phyloP scores from a whole-genome alignment of 2,113 vertebrate genomes.

The Colistium nudipinnis region DNA sequence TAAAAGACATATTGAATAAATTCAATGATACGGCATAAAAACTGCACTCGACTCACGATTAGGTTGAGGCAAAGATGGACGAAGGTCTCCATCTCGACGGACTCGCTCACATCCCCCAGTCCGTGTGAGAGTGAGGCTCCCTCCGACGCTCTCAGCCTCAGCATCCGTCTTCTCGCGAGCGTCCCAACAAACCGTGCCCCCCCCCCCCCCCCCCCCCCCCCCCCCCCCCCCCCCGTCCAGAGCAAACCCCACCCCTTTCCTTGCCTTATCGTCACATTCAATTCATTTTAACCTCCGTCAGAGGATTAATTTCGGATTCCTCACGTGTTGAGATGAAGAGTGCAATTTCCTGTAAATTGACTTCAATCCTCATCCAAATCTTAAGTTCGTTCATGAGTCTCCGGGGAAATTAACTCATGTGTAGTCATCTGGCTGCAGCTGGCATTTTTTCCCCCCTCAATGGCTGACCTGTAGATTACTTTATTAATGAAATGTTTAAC shows the following conservation, averaged over 20 bases:
- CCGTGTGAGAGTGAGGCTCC: constrained; percentile 46
- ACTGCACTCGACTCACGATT: constrained; percentile 64
- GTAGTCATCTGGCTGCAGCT: background rate
- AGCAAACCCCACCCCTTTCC: constrained; percentile 61
- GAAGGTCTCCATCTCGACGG: constrained; percentile 70
- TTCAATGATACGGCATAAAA: background rate
- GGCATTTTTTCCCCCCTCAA: too few species aligned
- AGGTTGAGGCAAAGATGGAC: constrained; percentile 54
- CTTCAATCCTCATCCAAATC: background rate
- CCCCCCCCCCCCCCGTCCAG: background rate
- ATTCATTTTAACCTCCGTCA: constrained; percentile 12
- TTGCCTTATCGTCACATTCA: constrained; percentile 19
- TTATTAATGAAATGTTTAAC: background rate
- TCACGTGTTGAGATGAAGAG: background rate
- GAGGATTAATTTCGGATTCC: background rate
- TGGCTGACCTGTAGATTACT: background rate
- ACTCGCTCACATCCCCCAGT: constrained; percentile 58
- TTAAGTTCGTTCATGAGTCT: background rate
- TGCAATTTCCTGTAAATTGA: background rate
- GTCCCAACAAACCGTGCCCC: constrained; percentile 7
- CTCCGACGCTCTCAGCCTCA: constrained; percentile 45
- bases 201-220: background rate
- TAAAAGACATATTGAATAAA: background rate
- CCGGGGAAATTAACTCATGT: background rate
- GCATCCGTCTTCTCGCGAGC: constrained; percentile 70